These are phyloP conservation scores for Heteromurus nitidus DNA, from an alignment of 2,888 invertebrate species.

Conservation along the genomic window DNA sequence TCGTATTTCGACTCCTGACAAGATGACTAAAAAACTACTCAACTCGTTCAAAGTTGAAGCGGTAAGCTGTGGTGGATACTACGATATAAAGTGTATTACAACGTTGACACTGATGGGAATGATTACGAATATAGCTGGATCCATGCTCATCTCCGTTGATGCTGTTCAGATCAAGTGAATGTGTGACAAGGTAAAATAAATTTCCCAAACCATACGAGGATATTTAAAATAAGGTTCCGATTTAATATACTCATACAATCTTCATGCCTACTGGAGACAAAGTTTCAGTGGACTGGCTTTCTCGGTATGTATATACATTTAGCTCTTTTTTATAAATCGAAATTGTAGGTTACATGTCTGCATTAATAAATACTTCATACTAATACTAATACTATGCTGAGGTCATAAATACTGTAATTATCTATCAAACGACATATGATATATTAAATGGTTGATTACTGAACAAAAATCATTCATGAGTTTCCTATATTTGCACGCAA, in stretches of 20 bases:
- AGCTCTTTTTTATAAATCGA: not conserved
- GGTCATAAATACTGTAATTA: not conserved
- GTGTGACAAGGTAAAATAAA: not conserved
- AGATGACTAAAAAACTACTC: not conserved
- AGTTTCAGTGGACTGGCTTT: too few relatives aligned
- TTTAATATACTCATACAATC: not conserved
- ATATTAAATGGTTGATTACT: not conserved
- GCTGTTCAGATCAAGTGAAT: not conserved
- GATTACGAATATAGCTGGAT: not conserved
- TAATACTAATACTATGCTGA: not conserved
- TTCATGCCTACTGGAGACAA: not conserved
- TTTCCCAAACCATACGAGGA: not conserved
- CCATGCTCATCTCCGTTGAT: not conserved
- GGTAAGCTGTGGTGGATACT: not conserved
- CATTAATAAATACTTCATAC: not conserved
- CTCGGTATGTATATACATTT: not conserved
- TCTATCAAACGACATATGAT: not conserved
- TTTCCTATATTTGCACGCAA: too few relatives aligned
- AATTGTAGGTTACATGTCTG: not conserved
- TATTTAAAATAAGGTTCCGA: not conserved
- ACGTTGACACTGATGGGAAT: slow-evolving; percentile 2
- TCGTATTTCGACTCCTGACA: not conserved
- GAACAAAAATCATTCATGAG: too few relatives aligned
- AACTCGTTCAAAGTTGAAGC: not conserved
- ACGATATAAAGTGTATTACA: not conserved